A percentile compares a stretch with the other conserved stretches of the same genome.
Conservation (phyloP, 2,113 vertebrate genomes). For the Lepidothrix coronata region DNA sequence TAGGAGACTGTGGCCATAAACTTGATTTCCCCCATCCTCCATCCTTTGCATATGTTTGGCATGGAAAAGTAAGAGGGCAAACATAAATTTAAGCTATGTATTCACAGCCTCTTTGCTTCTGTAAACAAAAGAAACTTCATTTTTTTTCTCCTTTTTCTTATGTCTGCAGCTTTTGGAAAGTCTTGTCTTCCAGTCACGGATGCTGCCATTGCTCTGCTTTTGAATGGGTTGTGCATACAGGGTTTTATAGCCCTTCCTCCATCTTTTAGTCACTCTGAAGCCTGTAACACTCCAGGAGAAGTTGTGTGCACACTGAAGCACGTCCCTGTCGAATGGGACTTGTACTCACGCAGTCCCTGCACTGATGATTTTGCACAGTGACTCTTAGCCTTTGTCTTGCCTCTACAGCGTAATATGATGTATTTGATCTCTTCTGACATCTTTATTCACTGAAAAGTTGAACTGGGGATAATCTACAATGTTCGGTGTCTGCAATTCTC, state of each 20-base stretch:
- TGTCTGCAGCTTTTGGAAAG: not conserved
- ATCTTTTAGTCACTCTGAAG: not conserved
- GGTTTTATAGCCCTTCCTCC: not conserved
- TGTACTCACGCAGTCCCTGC: accelerated
- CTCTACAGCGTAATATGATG: not conserved
- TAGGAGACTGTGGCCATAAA: not conserved
- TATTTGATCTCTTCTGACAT: not conserved
- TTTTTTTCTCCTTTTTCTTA: not conserved
- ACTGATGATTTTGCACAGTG: not conserved
- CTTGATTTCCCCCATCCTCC: not conserved
- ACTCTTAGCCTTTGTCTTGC: not conserved
- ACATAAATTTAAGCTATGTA: not conserved
- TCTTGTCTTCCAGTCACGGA: not conserved
- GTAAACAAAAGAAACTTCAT: not conserved
- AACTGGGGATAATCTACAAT: not conserved
- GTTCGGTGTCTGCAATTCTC: not conserved
- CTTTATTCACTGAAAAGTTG: not conserved
- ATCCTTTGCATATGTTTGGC: not conserved
- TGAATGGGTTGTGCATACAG: not conserved
- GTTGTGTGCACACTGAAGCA: not conserved
- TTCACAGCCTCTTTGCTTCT: not conserved
- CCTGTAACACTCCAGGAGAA: not conserved
- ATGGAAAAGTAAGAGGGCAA: not conserved
- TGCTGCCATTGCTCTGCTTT: not conserved
- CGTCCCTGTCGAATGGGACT: not conserved